Percentiles rank a stretch among this genome's conserved stretches.
phyloP scores from a whole-genome alignment of 2,888 invertebrate species.

The Caenorhabditis imperialis region DNA sequence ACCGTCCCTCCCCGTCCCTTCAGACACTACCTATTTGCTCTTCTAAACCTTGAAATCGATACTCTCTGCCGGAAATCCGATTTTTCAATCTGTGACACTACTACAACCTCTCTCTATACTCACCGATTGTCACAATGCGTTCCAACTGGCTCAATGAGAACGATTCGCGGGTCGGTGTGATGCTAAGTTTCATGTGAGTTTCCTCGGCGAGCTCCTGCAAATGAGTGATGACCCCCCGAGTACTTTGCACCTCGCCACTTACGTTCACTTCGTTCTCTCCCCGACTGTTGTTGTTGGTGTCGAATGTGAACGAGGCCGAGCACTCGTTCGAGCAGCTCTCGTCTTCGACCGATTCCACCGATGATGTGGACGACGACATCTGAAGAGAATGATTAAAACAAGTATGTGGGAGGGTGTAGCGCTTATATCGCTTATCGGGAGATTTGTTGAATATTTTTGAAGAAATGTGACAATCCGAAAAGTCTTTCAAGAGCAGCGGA shows the following conservation, averaged over 20 bases:
- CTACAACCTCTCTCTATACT: conserved; percentile 22
- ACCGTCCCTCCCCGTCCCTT: conserved; percentile 24
- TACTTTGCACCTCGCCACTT: conserved; percentile 30
- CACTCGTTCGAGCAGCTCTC: conserved; percentile 63
- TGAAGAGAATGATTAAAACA: conserved; percentile 8
- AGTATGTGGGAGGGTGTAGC: too few relatives aligned
- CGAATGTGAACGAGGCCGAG: conserved; percentile 68
- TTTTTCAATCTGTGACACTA: neutral
- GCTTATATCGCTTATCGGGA: too few relatives aligned
- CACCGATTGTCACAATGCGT: conserved; percentile 62
- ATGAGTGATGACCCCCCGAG: conserved; percentile 12
- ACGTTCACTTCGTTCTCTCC: conserved; percentile 47
- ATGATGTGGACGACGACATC: conserved; percentile 58
- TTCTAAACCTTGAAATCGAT: conserved; percentile 48
- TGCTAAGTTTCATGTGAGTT: conserved; percentile 58
- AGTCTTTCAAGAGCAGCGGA: too few relatives aligned
- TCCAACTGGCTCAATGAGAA: conserved; percentile 54
- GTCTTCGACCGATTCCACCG: conserved; percentile 60
- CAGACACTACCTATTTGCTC: conserved; percentile 15
- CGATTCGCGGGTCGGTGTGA: conserved; percentile 55
- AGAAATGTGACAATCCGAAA: too few relatives aligned
- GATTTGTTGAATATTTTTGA: too few relatives aligned
- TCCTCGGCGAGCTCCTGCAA: conserved; percentile 54
- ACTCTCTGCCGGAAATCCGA: conserved; percentile 18
- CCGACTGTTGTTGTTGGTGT: conserved; percentile 65